phyloP scores from a whole-genome alignment of 1,140 invertebrate genomes.

The Bactericera cockerelli region DNA sequence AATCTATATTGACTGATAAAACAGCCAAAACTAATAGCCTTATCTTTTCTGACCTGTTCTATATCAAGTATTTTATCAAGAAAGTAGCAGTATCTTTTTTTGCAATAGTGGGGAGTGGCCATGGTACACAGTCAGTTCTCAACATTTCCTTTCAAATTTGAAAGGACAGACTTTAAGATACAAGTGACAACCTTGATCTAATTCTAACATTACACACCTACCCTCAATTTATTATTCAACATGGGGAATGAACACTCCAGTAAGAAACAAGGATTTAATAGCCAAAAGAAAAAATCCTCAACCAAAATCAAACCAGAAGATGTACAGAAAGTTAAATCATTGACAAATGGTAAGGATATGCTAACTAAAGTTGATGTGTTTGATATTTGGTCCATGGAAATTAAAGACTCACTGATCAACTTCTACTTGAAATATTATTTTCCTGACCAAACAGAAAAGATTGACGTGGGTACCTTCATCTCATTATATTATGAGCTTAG shows the following conservation, averaged over 20 bases:
- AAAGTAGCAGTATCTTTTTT: no score
- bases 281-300: not conserved
- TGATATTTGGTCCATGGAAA: not conserved
- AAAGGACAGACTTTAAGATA: no score
- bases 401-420: not conserved
- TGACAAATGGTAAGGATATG: not conserved
- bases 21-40: no score
- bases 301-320: not conserved
- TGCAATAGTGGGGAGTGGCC: no score
- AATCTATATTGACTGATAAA: no score
- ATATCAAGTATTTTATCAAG: no score
- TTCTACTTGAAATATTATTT: slow-evolving; percentile 6
- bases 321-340: not conserved
- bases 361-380: not conserved
- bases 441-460: not conserved
- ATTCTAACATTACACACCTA: no score
- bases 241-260: slow-evolving; percentile 5
- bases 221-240: no score
- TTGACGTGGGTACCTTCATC: not conserved
- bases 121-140: no score
- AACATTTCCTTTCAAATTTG: no score
- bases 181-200: no score
- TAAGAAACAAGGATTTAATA: not conserved
- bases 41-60: no score
- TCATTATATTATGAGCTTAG: not conserved